Conservation (phyloP, 2,113 vertebrate genomes). For the Amphiprion ocellaris region DNA sequence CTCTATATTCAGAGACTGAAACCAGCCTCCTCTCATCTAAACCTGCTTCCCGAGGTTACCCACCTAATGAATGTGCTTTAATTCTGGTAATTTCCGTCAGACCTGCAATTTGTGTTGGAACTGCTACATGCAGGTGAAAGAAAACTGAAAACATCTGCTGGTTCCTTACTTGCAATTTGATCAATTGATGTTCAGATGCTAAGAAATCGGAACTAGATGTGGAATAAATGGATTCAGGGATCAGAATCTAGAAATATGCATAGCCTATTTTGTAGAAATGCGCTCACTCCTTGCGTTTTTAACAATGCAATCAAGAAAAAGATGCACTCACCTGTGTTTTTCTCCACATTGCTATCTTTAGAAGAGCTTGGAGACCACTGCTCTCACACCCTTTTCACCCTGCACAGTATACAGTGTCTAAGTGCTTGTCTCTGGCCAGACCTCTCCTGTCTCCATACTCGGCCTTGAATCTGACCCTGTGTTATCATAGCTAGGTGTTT, state of each 20-base stretch:
- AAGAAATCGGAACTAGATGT: background rate
- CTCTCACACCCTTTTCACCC: background rate
- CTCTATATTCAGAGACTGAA: slow-evolving; percentile 74
- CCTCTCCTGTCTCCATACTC: slow-evolving; percentile 35
- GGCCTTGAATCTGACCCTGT: slow-evolving; percentile 49
- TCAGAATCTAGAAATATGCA: background rate
- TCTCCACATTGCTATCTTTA: background rate
- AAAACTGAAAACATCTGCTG: background rate
- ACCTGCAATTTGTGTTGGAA: slow-evolving; percentile 3
- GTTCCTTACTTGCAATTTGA: background rate
- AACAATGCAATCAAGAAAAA: background rate
- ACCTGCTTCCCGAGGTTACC: slow-evolving; percentile 31
- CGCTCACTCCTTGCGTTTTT: background rate
- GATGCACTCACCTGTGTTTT: background rate
- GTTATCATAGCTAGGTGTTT: slow-evolving; percentile 58
- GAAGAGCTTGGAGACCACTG: background rate
- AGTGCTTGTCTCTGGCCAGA: slow-evolving; percentile 55
- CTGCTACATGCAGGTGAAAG: background rate
- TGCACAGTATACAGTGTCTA: slow-evolving; percentile 7
- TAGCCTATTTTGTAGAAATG: background rate
- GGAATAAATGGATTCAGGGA: background rate
- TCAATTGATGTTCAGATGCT: background rate
- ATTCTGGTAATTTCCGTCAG: background rate
- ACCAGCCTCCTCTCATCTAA: slow-evolving; percentile 37
- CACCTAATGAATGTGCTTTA: slow-evolving; percentile 19